Evolutionary conservation across 2,113 vertebrate genomes (phyloP).

Genomic region (Caranx ignobilis): DNA sequence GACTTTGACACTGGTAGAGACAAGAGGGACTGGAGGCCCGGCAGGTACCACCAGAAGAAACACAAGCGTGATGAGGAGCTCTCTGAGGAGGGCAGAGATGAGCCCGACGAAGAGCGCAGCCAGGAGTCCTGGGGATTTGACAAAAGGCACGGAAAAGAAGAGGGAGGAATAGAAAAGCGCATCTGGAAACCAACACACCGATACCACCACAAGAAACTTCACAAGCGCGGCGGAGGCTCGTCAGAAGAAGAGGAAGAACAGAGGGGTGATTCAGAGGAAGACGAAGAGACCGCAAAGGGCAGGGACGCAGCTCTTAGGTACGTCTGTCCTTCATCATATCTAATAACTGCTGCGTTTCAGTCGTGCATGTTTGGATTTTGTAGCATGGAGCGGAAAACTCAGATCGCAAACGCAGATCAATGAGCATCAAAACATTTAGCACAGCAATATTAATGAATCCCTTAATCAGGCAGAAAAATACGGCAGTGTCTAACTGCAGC

Average conservation of each 20-base stretch:
- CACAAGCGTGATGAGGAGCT: constrained; percentile 59
- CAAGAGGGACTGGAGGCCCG: constrained; percentile 53
- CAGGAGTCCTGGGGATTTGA: background rate
- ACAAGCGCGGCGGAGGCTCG: constrained; percentile 62
- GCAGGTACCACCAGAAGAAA: constrained; percentile 57
- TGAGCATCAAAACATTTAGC: background rate
- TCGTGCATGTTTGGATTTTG: background rate
- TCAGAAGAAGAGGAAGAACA: constrained; percentile 64
- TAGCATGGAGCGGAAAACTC: background rate
- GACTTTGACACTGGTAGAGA: constrained; percentile 47
- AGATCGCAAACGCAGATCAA: too few relatives aligned
- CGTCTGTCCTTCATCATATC: background rate
- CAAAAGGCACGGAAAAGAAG: constrained; percentile 55
- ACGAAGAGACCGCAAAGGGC: constrained; percentile 52
- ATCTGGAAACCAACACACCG: constrained; percentile 73
- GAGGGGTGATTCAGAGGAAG: constrained; percentile 56
- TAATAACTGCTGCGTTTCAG: background rate
- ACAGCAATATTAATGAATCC: background rate
- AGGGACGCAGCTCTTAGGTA: constrained; percentile 72
- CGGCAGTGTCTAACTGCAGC: background rate
- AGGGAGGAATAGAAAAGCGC: constrained; percentile 65
- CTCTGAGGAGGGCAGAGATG: constrained; percentile 1
- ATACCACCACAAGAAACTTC: constrained; percentile 67
- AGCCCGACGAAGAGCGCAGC: too few relatives aligned
- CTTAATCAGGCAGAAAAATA: background rate